Conservation (phyloP, 2,113 vertebrate genomes). For the Strix aluco region DNA sequence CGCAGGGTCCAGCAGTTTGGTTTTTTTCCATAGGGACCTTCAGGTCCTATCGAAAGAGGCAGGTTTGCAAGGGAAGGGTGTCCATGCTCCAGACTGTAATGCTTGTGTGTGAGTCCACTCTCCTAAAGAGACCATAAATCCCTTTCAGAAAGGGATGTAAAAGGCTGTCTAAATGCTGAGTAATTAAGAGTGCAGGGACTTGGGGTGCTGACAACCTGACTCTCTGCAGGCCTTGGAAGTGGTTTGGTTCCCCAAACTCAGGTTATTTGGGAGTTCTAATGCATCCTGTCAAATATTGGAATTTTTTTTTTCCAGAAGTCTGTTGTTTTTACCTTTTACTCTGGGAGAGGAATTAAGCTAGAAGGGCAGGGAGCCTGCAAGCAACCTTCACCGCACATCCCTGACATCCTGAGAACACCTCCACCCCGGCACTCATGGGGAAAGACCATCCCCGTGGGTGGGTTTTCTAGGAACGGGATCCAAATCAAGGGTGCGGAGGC, state of each 20-base stretch:
- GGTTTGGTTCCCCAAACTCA: background rate
- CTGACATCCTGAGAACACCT: background rate
- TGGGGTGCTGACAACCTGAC: background rate
- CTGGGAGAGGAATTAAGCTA: background rate
- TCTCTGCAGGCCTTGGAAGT: background rate
- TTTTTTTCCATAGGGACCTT: background rate
- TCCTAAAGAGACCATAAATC: background rate
- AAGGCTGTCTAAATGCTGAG: background rate
- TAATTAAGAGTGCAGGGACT: background rate
- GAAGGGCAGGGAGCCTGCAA: background rate
- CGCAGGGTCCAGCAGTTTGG: background rate
- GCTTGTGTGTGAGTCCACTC: background rate
- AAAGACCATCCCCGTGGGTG: background rate
- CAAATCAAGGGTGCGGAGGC: background rate
- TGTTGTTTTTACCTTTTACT: background rate
- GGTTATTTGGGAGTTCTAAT: background rate
- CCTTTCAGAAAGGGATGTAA: accelerated
- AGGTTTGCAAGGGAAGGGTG: background rate
- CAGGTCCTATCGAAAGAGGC: accelerated
- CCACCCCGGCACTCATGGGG: accelerated
- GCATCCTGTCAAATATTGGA: background rate
- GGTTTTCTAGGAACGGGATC: background rate
- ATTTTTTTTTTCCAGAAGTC: accelerated
- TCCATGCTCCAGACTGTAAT: accelerated
- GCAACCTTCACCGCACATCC: accelerated